Evolutionary conservation across 2,113 vertebrate species (phyloP).

Genomic region (Pteruthius melanotis): DNA sequence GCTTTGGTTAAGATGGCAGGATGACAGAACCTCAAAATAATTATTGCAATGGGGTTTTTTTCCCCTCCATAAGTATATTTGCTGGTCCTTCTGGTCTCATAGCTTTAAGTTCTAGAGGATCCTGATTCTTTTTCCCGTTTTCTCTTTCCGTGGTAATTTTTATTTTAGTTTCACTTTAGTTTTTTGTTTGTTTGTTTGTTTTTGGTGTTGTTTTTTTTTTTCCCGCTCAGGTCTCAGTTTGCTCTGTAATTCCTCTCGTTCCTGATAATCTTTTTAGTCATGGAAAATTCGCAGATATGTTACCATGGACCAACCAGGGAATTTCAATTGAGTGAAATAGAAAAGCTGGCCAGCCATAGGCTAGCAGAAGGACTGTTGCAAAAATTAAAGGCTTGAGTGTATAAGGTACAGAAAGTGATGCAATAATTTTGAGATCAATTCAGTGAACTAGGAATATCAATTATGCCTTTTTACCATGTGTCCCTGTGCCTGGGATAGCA

Average conservation of each 20-base stretch:
- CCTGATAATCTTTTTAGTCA: background rate
- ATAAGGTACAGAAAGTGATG: background rate
- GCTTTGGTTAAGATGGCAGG: background rate
- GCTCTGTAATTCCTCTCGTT: background rate
- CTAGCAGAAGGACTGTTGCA: background rate
- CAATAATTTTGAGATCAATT: background rate
- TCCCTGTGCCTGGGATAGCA: background rate
- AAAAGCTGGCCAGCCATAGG: background rate
- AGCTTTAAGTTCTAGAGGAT: background rate
- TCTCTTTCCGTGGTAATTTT: background rate
- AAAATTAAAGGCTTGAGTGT: background rate
- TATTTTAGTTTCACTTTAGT: background rate
- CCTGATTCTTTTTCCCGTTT: background rate
- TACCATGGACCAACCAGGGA: background rate
- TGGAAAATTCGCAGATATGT: background rate
- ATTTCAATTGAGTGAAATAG: background rate
- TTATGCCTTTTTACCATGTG: background rate
- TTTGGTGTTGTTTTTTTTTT: background rate
- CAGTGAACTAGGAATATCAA: background rate
- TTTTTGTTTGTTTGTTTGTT: background rate
- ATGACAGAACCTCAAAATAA: background rate
- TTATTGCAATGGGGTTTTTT: background rate
- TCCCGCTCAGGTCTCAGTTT: background rate
- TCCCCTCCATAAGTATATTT: background rate
- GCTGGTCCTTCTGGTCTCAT: background rate